phyloP scores from a whole-genome alignment of 2,113 vertebrate species.

The Dasyprocta punctata region DNA sequence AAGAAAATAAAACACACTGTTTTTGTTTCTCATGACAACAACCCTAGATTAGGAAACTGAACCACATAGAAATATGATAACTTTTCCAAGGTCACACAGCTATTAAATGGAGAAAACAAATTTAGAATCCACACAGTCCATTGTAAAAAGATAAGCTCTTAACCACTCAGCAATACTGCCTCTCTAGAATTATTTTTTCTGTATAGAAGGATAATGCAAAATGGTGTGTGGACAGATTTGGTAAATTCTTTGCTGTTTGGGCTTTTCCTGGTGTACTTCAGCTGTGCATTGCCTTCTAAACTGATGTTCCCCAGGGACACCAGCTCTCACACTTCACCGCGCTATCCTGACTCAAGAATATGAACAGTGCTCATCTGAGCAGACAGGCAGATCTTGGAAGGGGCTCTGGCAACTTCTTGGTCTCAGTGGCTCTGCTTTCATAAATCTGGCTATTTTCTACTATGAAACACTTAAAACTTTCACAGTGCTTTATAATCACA shows the following conservation, averaged over 20 bases:
- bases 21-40: neutral
- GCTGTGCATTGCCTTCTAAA: neutral
- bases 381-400: neutral
- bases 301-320: neutral
- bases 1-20: neutral
- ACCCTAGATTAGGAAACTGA: neutral
- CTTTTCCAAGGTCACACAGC: neutral
- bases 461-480: neutral
- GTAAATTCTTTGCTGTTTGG: neutral
- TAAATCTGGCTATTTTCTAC: neutral
- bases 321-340: neutral
- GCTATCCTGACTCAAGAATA: neutral
- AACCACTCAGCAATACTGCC: neutral
- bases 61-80: neutral
- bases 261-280: neutral
- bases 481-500: neutral
- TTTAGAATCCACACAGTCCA: neutral
- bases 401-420: neutral
- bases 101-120: neutral
- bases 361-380: neutral
- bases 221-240: neutral
- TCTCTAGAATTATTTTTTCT: neutral
- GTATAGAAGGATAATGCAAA: neutral
- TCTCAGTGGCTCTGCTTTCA: neutral
- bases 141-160: neutral